Evolutionary conservation across 2,888 invertebrate species (phyloP).

Genomic region (Hypolimnas misippus): DNA sequence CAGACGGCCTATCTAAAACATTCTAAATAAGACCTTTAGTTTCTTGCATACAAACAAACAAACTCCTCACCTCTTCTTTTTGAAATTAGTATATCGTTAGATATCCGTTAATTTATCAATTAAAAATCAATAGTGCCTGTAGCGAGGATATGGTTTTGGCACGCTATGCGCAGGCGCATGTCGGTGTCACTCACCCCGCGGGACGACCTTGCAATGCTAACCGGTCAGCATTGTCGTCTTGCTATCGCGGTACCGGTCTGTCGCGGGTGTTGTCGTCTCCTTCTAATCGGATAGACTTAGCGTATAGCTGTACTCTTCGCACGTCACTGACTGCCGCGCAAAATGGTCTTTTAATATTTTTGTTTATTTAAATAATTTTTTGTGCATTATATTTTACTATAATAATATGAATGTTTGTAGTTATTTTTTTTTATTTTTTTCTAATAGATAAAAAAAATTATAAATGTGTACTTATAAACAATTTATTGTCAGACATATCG

Average conservation of each 20-base stretch:
- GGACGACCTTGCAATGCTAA: constrained; percentile 83
- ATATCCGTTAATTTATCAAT: constrained; percentile 55
- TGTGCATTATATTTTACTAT: too few species aligned
- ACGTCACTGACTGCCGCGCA: constrained; percentile 45
- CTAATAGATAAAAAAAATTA: too few species aligned
- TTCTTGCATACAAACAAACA: not conserved
- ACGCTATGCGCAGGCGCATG: constrained; percentile 61
- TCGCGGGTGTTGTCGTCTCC: constrained; percentile 49
- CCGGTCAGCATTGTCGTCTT: constrained; percentile 67
- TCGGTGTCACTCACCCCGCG: constrained; percentile 76
- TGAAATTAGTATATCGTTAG: not conserved
- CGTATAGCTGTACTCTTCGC: constrained; percentile 29
- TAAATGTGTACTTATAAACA: too few species aligned
- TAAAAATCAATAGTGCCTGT: constrained; percentile 63
- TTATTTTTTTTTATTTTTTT: too few species aligned
- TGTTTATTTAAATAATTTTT: too few species aligned
- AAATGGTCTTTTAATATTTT: constrained; percentile 48
- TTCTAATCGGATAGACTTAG: constrained; percentile 41
- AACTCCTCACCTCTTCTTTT: not conserved
- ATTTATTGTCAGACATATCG: too few species aligned
- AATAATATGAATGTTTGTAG: too few species aligned
- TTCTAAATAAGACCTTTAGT: not conserved
- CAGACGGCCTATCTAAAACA: not conserved
- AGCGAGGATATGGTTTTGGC: constrained; percentile 69
- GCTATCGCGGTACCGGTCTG: constrained; percentile 52